Conservation (phyloP, 1,140 invertebrate species). For the Drosophila auraria region DNA sequence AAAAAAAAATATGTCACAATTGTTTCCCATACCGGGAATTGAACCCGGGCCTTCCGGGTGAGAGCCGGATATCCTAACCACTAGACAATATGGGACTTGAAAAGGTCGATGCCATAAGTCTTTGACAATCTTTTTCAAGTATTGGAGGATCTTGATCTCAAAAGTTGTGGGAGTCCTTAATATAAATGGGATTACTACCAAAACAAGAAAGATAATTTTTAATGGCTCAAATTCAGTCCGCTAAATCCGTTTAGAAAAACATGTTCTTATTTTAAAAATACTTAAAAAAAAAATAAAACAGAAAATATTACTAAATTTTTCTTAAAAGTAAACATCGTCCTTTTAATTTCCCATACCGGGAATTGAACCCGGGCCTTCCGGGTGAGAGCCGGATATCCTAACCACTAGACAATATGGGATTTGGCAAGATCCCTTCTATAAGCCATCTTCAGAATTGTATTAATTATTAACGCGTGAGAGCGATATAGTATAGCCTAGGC, state of each 20-base stretch:
- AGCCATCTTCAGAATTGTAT: not conserved
- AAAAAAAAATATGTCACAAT: not conserved
- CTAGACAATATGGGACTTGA: conserved; percentile 75
- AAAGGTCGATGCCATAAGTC: too few relatives aligned
- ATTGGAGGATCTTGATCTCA: too few relatives aligned
- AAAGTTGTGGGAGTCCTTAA: too few relatives aligned
- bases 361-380: conserved; percentile 94
- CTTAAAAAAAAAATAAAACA: not conserved
- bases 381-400: conserved; percentile 94
- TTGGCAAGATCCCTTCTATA: not conserved
- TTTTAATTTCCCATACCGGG: conserved; percentile 90
- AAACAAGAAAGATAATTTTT: too few relatives aligned
- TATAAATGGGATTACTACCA: too few relatives aligned
- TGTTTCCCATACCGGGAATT: conserved; percentile 92
- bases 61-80: conserved; percentile 94
- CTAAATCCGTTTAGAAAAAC: too few relatives aligned
- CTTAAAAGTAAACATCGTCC: not conserved
- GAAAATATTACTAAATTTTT: not conserved
- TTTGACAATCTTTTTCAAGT: too few relatives aligned
- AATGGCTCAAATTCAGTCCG: too few relatives aligned
- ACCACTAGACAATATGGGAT: conserved; percentile 91
- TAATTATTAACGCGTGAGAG: too few relatives aligned
- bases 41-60: conserved; percentile 94
- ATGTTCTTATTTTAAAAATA: too few relatives aligned
- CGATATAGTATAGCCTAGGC: too few relatives aligned